Conservation (phyloP, 2,797 vertebrate species). For the Sebastes vulpes region DNA sequence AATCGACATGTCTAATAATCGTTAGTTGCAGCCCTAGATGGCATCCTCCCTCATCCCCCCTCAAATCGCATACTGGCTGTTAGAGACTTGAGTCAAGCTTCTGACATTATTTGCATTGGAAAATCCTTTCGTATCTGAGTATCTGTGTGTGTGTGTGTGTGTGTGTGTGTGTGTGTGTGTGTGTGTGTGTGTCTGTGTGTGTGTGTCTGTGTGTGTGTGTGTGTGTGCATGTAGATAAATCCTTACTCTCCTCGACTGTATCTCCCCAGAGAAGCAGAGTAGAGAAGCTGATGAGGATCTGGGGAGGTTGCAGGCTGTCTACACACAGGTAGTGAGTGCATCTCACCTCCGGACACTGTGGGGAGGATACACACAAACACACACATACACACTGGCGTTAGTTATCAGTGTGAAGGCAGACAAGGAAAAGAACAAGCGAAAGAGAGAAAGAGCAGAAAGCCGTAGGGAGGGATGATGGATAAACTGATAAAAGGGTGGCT, state of each 20-base stretch:
- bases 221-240: constrained; percentile 8
- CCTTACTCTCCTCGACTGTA: constrained; percentile 64
- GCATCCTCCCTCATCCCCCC: background rate
- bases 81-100: background rate
- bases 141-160: background rate
- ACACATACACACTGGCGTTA: constrained; percentile 17
- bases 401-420: constrained; percentile 33
- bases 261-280: constrained; percentile 88
- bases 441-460: constrained; percentile 34
- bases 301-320: constrained; percentile 88
- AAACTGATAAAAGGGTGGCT: constrained; percentile 43
- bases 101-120: background rate
- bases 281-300: constrained; percentile 93
- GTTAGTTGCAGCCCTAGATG: too few species aligned
- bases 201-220: background rate
- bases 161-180: background rate
- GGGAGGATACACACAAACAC: constrained; percentile 10
- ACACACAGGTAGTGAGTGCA: constrained; percentile 89
- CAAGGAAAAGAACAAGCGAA: constrained; percentile 7
- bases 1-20: too few species aligned
- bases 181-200: background rate
- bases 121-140: background rate
- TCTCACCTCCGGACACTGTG: constrained; percentile 84
- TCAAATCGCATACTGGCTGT: background rate
- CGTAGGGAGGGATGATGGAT: constrained; percentile 31